A percentile compares a stretch with the other conserved stretches of the same genome.
Evolutionary conservation across 2,113 vertebrate species (phyloP).

Genomic region (Podarcis raffonei): DNA sequence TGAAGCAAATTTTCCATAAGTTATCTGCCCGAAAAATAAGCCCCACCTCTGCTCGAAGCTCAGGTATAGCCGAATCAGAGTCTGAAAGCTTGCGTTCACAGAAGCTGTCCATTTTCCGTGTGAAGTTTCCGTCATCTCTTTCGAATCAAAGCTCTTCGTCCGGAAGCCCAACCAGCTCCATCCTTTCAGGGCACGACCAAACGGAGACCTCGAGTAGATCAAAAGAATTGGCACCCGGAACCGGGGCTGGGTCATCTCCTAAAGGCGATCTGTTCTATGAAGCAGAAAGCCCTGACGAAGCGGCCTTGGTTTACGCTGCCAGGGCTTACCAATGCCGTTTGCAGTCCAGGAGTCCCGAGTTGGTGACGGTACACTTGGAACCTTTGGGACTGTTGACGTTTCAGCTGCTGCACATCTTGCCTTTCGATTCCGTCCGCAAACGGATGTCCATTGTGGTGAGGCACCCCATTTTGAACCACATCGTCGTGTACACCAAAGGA

Average conservation of each 20-base stretch:
- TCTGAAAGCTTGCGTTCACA: constrained; percentile 74
- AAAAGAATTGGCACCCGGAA: neutral
- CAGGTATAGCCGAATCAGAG: constrained; percentile 49
- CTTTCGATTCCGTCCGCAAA: constrained; percentile 91
- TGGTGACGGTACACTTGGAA: constrained; percentile 84
- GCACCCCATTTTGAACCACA: constrained; percentile 85
- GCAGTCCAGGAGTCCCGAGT: constrained; percentile 81
- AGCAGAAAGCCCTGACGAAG: constrained; percentile 83
- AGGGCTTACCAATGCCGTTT: constrained; percentile 82
- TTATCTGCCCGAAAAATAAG: constrained; percentile 80
- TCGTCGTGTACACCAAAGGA: constrained; percentile 93
- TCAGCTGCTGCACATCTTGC: constrained; percentile 87
- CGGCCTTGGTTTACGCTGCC: constrained; percentile 79
- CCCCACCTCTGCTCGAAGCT: constrained; percentile 61
- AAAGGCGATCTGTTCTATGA: constrained; percentile 74
- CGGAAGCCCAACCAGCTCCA: neutral
- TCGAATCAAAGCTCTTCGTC: neutral
- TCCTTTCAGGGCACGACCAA: neutral
- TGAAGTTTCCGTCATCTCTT: constrained; percentile 69
- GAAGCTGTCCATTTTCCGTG: constrained; percentile 75
- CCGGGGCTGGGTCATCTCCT: neutral
- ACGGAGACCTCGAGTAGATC: neutral
- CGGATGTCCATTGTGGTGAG: constrained; percentile 95
- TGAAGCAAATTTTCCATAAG: constrained; percentile 88
- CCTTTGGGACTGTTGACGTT: constrained; percentile 82